Conservation (phyloP, 2,888 invertebrate genomes). For the Hofmannophila pseudospretella region DNA sequence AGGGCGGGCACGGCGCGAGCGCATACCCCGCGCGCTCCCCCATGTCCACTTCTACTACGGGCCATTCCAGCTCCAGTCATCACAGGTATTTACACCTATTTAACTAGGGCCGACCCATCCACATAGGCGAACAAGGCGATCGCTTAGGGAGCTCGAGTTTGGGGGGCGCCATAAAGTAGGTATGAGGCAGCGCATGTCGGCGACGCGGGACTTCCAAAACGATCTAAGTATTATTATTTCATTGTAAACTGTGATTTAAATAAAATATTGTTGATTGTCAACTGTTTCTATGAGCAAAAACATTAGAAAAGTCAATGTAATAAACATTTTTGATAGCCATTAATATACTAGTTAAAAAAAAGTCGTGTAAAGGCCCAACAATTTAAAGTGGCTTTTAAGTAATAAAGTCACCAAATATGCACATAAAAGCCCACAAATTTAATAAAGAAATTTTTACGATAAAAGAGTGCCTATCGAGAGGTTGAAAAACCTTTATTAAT, state of each 20-base stretch:
- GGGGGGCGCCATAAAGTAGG: too few species aligned
- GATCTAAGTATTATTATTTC: too few species aligned
- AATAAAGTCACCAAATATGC: slow-evolving; percentile 58
- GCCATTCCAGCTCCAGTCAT: slow-evolving; percentile 70
- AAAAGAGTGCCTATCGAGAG: slow-evolving; percentile 52
- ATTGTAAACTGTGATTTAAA: too few species aligned
- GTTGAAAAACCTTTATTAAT: slow-evolving; percentile 69
- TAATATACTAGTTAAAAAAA: neutral
- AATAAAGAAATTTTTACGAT: slow-evolving; percentile 68
- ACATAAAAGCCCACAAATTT: slow-evolving; percentile 68
- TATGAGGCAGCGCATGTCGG: too few species aligned
- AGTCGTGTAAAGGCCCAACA: slow-evolving; percentile 32
- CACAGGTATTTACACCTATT: slow-evolving; percentile 59
- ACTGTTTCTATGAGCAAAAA: too few species aligned
- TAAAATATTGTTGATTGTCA: too few species aligned
- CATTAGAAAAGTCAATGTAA: too few species aligned
- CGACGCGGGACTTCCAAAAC: too few species aligned
- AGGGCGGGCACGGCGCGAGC: slow-evolving; percentile 45
- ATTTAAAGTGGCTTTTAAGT: slow-evolving; percentile 53
- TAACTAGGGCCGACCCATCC: too few species aligned
- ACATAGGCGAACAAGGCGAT: too few species aligned
- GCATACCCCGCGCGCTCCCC: slow-evolving; percentile 65
- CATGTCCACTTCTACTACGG: slow-evolving; percentile 68
- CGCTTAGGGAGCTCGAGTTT: too few species aligned
- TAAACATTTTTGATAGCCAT: neutral